These are phyloP conservation scores for Drosophila bocki DNA, from an alignment of 1,140 invertebrate genomes.

Conservation along the genomic window DNA sequence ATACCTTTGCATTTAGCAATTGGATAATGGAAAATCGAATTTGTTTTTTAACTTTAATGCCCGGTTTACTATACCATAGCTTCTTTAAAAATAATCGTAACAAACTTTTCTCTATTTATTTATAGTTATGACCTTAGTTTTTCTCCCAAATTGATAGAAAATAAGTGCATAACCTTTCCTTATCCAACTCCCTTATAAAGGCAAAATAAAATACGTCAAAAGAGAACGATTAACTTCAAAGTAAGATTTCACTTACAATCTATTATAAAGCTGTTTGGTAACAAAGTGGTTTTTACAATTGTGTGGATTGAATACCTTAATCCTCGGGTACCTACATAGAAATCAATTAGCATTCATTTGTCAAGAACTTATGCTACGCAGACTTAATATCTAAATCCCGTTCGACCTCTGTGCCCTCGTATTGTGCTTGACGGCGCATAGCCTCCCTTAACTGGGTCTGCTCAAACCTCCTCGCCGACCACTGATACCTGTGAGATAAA, in stretches of 20 bases:
- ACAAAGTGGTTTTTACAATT: slow-evolving; percentile 32
- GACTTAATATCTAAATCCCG: slow-evolving; percentile 70
- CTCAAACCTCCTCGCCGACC: slow-evolving; percentile 85
- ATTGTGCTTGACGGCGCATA: slow-evolving; percentile 75
- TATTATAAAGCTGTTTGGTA: slow-evolving; percentile 27
- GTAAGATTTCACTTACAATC: slow-evolving; percentile 34
- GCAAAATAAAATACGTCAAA: not conserved
- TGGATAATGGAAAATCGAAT: too few relatives aligned
- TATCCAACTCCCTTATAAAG: not conserved
- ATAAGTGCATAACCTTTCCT: not conserved
- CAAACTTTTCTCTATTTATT: too few relatives aligned
- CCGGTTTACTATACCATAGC: too few relatives aligned
- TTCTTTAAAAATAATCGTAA: too few relatives aligned
- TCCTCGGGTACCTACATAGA: slow-evolving; percentile 1
- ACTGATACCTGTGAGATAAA: slow-evolving; percentile 81
- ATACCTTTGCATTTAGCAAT: too few relatives aligned
- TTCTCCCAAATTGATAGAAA: too few relatives aligned
- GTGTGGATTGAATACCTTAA: slow-evolving; percentile 3
- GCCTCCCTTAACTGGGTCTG: slow-evolving; percentile 84
- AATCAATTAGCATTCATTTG: slow-evolving; percentile 1
- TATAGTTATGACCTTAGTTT: too few relatives aligned
- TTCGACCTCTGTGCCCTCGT: slow-evolving; percentile 84
- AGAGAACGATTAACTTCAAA: slow-evolving; percentile 1
- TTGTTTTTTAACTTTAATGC: too few relatives aligned
- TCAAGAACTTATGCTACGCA: slow-evolving; percentile 56